Percentiles rank a stretch among this genome's conserved stretches.
Evolutionary conservation across 1,140 invertebrate species (phyloP).

Genomic region (Acromyrmex heyeri): DNA sequence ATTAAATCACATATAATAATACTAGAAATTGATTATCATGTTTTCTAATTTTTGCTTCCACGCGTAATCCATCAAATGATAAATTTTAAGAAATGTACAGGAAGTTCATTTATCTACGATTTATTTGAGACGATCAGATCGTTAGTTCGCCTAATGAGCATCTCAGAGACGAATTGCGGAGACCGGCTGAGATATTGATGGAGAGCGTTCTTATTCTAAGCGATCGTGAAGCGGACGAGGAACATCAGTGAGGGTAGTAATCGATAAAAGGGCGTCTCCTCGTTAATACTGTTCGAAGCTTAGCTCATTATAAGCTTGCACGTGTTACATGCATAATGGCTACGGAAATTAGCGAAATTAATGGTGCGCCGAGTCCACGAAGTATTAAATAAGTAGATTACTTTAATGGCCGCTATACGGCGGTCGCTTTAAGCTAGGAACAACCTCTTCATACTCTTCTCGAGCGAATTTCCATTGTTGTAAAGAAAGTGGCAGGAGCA

Average conservation of each 20-base stretch:
- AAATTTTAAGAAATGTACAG: not conserved
- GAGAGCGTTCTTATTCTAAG: conserved; percentile 56
- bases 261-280: conserved; percentile 64
- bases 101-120: not conserved
- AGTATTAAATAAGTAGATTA: conserved; percentile 66
- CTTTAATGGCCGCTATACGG: conserved; percentile 48
- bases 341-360: conserved; percentile 61
- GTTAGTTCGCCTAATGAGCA: conserved; percentile 46
- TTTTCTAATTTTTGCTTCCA: not conserved
- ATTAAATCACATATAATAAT: not conserved
- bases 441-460: conserved; percentile 30
- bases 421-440: conserved; percentile 36
- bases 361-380: conserved; percentile 57
- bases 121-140: conserved; percentile 39
- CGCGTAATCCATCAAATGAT: not conserved
- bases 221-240: conserved; percentile 50
- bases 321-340: conserved; percentile 60
- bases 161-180: conserved; percentile 38
- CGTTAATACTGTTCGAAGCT: conserved; percentile 65
- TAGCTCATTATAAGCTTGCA: conserved; percentile 64
- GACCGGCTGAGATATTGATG: conserved; percentile 50
- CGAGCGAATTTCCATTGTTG: conserved; percentile 7
- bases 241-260: conserved; percentile 52
- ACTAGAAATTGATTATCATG: not conserved
- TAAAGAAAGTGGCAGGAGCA: conserved; percentile 2